phyloP scores from a whole-genome alignment of 2,797 vertebrate genomes.

The Catamblyrhynchus diadema region DNA sequence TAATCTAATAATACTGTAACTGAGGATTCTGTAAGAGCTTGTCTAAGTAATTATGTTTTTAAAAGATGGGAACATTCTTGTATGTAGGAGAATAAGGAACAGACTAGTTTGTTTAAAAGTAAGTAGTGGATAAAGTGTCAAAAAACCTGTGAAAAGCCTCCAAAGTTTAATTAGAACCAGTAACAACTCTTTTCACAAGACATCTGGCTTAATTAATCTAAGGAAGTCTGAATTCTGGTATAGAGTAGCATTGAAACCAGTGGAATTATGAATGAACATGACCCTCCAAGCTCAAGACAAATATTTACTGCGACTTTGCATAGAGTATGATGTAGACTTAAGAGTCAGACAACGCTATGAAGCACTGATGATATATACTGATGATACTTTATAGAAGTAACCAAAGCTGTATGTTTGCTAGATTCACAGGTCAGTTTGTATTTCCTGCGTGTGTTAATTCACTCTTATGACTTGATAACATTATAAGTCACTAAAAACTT shows the following conservation, averaged over 20 bases:
- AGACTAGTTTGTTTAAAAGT: slow-evolving; percentile 4
- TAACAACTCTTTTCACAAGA: background rate
- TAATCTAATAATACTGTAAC: background rate
- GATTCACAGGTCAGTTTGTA: background rate
- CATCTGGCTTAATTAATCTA: background rate
- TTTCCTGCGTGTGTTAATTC: background rate
- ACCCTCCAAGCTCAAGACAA: background rate
- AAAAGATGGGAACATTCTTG: background rate
- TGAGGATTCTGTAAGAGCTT: background rate
- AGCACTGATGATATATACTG: background rate
- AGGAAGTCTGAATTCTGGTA: background rate
- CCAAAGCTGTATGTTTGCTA: background rate
- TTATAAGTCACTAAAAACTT: background rate
- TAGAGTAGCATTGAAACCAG: background rate
- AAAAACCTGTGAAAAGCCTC: slow-evolving; percentile 8
- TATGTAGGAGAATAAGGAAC: background rate
- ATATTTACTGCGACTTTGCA: background rate
- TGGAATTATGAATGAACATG: background rate
- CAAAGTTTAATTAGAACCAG: slow-evolving; percentile 20
- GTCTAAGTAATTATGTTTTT: background rate
- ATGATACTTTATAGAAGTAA: background rate
- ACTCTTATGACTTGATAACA: background rate
- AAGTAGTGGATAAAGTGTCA: background rate
- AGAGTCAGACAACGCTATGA: background rate
- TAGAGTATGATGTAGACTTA: background rate